phyloP scores from a whole-genome alignment of 2,888 invertebrate genomes.

The Chloroclysta siterata region DNA sequence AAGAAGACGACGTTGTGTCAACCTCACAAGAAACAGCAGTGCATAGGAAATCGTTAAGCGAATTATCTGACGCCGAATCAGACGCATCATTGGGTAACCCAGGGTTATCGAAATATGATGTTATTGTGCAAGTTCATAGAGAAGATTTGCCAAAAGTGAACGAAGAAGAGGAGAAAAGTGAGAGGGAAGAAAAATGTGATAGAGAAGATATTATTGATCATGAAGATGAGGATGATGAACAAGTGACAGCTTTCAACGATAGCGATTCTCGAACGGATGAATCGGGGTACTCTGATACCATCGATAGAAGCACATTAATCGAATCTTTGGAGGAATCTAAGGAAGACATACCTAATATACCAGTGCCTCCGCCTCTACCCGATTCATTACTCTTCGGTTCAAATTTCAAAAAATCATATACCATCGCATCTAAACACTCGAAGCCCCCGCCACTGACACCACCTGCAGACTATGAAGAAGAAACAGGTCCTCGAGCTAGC shows the following conservation, averaged over 20 bases:
- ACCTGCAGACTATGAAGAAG: slow-evolving; percentile 46
- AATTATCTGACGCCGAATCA: slow-evolving; percentile 76
- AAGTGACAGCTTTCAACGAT: slow-evolving; percentile 68
- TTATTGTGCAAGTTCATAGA: slow-evolving; percentile 84
- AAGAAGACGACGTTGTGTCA: slow-evolving; percentile 50
- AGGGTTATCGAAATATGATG: slow-evolving; percentile 82
- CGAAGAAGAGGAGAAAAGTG: slow-evolving; percentile 69
- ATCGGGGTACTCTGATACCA: slow-evolving; percentile 78
- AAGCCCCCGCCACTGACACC: slow-evolving; percentile 27
- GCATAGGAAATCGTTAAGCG: slow-evolving; percentile 72
- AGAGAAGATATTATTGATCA: slow-evolving; percentile 43
- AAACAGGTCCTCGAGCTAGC: slow-evolving; percentile 58
- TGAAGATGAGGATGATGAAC: slow-evolving; percentile 57
- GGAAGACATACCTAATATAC: slow-evolving; percentile 62
- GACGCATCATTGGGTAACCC: slow-evolving; percentile 75
- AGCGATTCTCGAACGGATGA: slow-evolving; percentile 79
- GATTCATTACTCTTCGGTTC: slow-evolving; percentile 63
- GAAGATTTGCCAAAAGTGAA: slow-evolving; percentile 78
- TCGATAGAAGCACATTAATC: slow-evolving; percentile 63
- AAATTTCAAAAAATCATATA: slow-evolving; percentile 55
- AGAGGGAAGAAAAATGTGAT: slow-evolving; percentile 54
- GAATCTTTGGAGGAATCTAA: slow-evolving; percentile 57
- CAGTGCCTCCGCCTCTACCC: slow-evolving; percentile 74
- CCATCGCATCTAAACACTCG: slow-evolving; percentile 53
- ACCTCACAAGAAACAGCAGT: slow-evolving; percentile 48